Percentiles rank a stretch among this genome's conserved stretches.
Conservation (phyloP, 2,113 vertebrate species). For the Clarias macrocephalus region DNA sequence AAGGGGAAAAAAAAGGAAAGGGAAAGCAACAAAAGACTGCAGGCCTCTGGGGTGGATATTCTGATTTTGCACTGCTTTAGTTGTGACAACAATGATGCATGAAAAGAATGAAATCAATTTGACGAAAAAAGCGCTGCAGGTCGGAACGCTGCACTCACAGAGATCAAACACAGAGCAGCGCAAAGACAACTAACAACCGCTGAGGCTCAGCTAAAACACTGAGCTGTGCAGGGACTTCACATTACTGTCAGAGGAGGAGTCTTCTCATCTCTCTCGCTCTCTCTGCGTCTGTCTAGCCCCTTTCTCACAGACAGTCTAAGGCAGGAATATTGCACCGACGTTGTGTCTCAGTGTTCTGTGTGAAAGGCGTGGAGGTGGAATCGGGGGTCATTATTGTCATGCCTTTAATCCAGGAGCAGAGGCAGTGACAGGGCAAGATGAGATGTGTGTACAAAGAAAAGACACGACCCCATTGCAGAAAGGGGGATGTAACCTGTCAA, state of each 20-base stretch:
- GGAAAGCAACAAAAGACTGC: constrained; percentile 26
- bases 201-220: constrained; percentile 33
- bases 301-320: too few species aligned
- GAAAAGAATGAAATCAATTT: constrained; percentile 67
- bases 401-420: too few species aligned
- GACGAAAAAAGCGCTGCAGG: constrained; percentile 45
- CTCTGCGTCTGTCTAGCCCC: too few species aligned
- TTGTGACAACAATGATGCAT: constrained; percentile 70
- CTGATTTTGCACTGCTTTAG: constrained; percentile 67
- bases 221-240: constrained; percentile 47
- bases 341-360: too few species aligned
- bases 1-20: background rate
- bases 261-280: background rate
- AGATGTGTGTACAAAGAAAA: too few species aligned
- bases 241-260: constrained; percentile 27
- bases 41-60: constrained; percentile 54
- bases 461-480: too few species aligned
- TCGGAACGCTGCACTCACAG: constrained; percentile 28
- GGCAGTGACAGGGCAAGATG: too few species aligned
- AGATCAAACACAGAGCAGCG: constrained; percentile 41
- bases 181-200: constrained; percentile 29
- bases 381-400: too few species aligned
- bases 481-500: too few species aligned
- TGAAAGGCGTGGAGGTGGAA: too few species aligned
- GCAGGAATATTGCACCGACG: too few species aligned